phyloP scores from a whole-genome alignment of 1,140 invertebrate genomes.

The Cyclina sinensis region DNA sequence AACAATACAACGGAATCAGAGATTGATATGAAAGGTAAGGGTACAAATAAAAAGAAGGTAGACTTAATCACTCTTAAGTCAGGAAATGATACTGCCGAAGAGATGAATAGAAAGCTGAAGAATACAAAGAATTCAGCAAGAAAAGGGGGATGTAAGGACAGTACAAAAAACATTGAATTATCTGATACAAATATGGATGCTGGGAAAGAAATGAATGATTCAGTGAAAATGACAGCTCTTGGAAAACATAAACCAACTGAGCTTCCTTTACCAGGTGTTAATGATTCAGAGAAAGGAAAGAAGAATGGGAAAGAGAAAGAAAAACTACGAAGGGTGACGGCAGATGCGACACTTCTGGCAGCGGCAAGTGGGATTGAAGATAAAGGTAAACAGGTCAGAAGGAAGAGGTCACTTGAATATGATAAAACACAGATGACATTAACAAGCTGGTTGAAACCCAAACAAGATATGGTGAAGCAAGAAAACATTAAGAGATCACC shows the following conservation, averaged over 20 bases:
- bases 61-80: not conserved
- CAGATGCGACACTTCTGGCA: not conserved
- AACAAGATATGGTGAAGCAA: not conserved
- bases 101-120: not conserved
- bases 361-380: not conserved
- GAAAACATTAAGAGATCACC: not conserved
- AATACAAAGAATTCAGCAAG: not conserved
- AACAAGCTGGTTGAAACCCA: conserved; percentile 16
- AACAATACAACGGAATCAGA: not conserved
- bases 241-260: not conserved
- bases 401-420: conserved; percentile 8
- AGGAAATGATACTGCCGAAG: not conserved
- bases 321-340: not conserved
- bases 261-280: not conserved
- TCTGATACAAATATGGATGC: not conserved
- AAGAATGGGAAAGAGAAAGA: not conserved
- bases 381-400: not conserved
- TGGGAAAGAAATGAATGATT: too few species aligned
- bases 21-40: not conserved
- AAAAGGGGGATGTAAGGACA: too few species aligned
- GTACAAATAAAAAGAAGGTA: not conserved
- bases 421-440: conserved; percentile 20
- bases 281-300: not conserved
- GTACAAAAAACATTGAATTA: too few species aligned
- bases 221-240: not conserved